These are phyloP conservation scores for Tenthredo mesomela DNA, from an alignment of 2,888 invertebrate genomes.

Conservation along the genomic window DNA sequence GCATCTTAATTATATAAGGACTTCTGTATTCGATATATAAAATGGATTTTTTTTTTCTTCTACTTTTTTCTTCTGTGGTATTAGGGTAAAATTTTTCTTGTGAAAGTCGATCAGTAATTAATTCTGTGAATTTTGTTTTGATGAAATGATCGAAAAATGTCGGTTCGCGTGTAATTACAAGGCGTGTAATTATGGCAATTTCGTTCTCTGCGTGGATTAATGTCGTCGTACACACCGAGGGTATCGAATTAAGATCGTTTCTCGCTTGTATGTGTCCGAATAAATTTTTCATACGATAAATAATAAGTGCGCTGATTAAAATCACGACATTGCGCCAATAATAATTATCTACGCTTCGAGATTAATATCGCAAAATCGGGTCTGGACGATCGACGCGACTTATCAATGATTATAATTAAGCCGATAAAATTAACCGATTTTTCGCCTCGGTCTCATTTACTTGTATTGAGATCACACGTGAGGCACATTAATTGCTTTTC, in stretches of 20 bases:
- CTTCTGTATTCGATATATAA: no score
- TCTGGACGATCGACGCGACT: neutral
- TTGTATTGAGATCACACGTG: conserved; percentile 9
- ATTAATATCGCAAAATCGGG: conserved; percentile 29
- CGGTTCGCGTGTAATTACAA: conserved; percentile 6
- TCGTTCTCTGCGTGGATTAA: neutral
- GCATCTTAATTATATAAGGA: no score
- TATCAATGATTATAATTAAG: conserved; percentile 10
- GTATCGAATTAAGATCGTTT: neutral
- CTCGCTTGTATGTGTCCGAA: neutral
- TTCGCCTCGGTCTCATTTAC: neutral
- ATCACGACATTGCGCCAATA: conserved; percentile 27
- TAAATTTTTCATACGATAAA: conserved; percentile 12
- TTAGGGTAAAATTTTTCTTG: neutral
- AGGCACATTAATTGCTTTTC: neutral
- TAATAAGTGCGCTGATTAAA: conserved; percentile 8
- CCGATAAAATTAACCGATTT: conserved; percentile 34
- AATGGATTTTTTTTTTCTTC: neutral
- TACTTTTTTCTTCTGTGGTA: neutral
- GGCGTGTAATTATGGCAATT: conserved; percentile 17
- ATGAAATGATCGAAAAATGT: conserved; percentile 25
- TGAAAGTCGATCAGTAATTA: conserved; percentile 19
- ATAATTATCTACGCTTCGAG: conserved; percentile 13
- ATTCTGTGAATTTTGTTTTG: no score
- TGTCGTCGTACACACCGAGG: neutral